Conservation (phyloP, 2,888 invertebrate genomes). For the Hydroisotoma schaefferi region DNA sequence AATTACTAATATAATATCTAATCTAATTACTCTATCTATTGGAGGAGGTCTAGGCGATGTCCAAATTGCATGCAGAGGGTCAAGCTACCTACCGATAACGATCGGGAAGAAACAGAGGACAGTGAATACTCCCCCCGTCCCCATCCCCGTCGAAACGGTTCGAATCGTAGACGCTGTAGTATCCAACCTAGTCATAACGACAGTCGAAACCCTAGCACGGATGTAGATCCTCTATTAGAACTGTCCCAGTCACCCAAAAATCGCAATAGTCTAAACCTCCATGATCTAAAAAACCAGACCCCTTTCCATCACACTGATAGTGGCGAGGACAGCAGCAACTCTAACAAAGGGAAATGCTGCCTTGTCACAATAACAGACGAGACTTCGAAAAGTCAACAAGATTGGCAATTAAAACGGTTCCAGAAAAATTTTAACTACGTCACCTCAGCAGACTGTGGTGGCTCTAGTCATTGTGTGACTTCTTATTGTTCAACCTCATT, state of each 20-base stretch:
- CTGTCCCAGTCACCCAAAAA: neutral
- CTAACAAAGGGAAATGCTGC: neutral
- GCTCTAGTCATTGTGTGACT: no score
- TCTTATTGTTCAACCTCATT: no score
- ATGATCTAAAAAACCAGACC: neutral
- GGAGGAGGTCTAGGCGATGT: conserved; percentile 20
- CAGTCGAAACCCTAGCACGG: neutral
- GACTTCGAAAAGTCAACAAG: conserved; percentile 20
- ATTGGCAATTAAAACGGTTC: conserved; percentile 36
- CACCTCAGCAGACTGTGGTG: neutral
- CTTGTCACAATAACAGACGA: neutral
- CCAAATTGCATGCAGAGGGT: conserved; percentile 29
- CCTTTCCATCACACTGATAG: neutral
- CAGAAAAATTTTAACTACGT: conserved; percentile 25
- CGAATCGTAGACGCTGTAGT: neutral
- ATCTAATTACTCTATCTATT: neutral
- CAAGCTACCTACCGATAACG: conserved; percentile 23
- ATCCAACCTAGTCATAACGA: neutral
- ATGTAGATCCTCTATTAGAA: neutral
- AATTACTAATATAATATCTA: neutral
- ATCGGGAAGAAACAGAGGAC: conserved; percentile 26
- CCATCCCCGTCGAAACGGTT: neutral
- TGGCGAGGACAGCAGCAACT: neutral
- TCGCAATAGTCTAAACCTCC: neutral
- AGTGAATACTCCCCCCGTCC: neutral